Percentiles rank a stretch among this genome's conserved stretches.
These are phyloP conservation scores for Argyresthia goedartella DNA, from an alignment of 2,888 invertebrate genomes.

Conservation along the genomic window DNA sequence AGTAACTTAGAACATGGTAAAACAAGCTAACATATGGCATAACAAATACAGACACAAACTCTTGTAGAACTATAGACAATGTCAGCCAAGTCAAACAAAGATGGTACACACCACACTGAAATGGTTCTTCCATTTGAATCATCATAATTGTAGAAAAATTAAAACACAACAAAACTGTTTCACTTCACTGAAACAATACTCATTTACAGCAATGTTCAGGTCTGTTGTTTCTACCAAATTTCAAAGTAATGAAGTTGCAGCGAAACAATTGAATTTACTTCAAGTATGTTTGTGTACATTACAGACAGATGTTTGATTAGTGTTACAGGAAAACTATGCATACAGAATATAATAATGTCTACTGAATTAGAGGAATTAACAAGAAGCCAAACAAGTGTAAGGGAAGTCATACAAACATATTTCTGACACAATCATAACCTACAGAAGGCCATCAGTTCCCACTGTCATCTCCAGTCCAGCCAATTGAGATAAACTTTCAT, in stretches of 20 bases:
- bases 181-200: constrained; percentile 41
- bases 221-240: constrained; percentile 17
- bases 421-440: background rate
- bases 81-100: background rate
- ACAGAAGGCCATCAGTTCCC: background rate
- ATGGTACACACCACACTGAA: constrained; percentile 43
- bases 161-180: constrained; percentile 22
- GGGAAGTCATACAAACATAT: background rate
- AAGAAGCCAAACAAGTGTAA: background rate
- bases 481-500: background rate
- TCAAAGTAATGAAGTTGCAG: constrained; percentile 40
- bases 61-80: background rate
- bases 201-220: constrained; percentile 48
- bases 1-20: no score
- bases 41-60: no score
- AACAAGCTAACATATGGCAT: background rate
- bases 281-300: background rate
- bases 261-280: constrained; percentile 18
- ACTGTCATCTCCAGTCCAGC: no score
- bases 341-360: background rate
- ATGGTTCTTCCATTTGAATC: constrained; percentile 38
- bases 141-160: constrained; percentile 10
- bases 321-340: background rate
- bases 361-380: background rate
- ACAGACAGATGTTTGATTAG: background rate